phyloP scores from a whole-genome alignment of 2,888 invertebrate species.

The Smittia sp. region DNA sequence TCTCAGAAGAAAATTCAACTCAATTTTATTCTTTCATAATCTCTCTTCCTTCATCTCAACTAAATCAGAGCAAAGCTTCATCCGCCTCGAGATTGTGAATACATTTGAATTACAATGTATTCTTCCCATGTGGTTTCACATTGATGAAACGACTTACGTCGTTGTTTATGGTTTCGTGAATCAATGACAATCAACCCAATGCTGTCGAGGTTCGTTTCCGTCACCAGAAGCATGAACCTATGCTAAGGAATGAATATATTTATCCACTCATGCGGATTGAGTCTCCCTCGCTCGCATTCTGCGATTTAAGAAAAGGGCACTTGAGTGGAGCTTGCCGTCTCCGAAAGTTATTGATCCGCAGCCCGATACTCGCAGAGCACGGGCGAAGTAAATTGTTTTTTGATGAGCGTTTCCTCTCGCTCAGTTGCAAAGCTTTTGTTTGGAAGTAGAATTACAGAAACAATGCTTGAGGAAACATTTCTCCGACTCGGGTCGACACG shows the following conservation, averaged over 20 bases:
- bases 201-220: neutral
- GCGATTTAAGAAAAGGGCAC: neutral
- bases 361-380: neutral
- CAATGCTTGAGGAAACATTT: too few species aligned
- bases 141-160: too few species aligned
- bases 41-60: neutral
- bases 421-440: too few species aligned
- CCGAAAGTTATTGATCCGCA: slow-evolving; percentile 1
- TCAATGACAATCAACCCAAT: too few species aligned
- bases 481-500: too few species aligned
- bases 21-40: neutral
- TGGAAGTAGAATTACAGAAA: too few species aligned
- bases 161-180: too few species aligned
- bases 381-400: neutral
- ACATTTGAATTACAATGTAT: too few species aligned
- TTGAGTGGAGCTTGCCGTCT: neutral
- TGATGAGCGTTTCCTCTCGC: neutral
- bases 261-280: neutral
- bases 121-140: too few species aligned
- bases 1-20: too few species aligned
- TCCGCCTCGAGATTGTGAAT: too few species aligned
- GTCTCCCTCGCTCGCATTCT: neutral
- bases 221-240: neutral
- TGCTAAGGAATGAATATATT: neutral
- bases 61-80: slow-evolving; percentile 1